phyloP scores from a whole-genome alignment of 2,797 vertebrate genomes.

The Borostomias antarcticus region DNA sequence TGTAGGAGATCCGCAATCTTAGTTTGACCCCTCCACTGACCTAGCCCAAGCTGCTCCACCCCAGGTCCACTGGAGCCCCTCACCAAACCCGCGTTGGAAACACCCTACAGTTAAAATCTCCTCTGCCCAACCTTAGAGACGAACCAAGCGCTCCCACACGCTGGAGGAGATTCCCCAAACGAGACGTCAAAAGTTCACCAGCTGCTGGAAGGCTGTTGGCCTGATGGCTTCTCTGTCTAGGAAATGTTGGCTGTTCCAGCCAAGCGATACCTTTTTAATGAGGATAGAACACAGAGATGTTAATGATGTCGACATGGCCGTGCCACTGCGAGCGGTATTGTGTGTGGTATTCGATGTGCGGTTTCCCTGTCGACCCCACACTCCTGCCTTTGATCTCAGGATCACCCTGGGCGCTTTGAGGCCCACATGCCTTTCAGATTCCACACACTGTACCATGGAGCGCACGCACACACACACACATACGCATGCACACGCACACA shows the following conservation, averaged over 20 bases:
- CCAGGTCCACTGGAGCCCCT: neutral
- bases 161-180: neutral
- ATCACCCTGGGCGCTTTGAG: neutral
- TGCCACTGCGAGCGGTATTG: neutral
- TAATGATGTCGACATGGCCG: neutral
- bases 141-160: neutral
- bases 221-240: neutral
- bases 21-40: neutral
- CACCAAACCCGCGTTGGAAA: neutral
- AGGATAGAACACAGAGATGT: neutral
- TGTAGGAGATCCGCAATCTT: neutral
- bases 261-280: neutral
- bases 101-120: neutral
- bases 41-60: neutral
- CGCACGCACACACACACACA: neutral
- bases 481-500: neutral
- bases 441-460: neutral
- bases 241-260: neutral
- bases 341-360: neutral
- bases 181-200: constrained; percentile 16
- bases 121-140: neutral
- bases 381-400: constrained; percentile 1
- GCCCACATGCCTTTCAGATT: neutral
- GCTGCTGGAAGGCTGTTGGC: constrained; percentile 3
- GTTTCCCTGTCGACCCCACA: constrained; percentile 2